These are phyloP conservation scores for Cryptophagus acutangulus DNA, from an alignment of 2,888 invertebrate species.

Conservation along the genomic window DNA sequence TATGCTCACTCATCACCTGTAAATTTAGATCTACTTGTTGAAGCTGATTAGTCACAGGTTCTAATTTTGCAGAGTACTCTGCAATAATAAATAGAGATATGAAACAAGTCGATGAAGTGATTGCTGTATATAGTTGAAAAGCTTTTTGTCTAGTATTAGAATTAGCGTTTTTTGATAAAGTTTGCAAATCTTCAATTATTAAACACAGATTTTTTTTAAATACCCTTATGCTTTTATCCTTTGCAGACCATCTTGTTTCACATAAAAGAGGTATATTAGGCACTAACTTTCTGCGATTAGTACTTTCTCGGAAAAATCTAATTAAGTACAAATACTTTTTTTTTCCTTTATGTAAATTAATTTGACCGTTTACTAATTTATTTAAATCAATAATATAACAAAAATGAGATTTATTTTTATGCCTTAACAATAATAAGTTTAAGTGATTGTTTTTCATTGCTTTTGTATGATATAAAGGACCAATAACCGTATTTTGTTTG, in stretches of 20 bases:
- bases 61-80: background rate
- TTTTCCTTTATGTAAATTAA: no score
- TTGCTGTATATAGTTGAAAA: background rate
- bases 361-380: no score
- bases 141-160: background rate
- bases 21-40: no score
- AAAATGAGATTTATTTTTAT: no score
- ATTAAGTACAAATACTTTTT: no score
- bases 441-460: no score
- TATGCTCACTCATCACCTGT: background rate
- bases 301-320: background rate
- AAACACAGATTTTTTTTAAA: background rate
- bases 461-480: no score
- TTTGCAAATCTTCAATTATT: background rate
- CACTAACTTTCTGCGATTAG: background rate
- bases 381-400: no score
- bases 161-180: background rate
- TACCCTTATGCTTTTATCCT: background rate
- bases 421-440: no score
- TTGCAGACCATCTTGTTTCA: background rate
- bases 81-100: background rate
- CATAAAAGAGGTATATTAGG: background rate
- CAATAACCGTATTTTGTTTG: no score
- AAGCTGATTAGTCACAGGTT: background rate
- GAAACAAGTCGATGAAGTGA: background rate